Percentiles rank a stretch among this genome's conserved stretches.
Evolutionary conservation across 2,888 invertebrate species (phyloP).

Genomic region (Spodoptera littoralis): DNA sequence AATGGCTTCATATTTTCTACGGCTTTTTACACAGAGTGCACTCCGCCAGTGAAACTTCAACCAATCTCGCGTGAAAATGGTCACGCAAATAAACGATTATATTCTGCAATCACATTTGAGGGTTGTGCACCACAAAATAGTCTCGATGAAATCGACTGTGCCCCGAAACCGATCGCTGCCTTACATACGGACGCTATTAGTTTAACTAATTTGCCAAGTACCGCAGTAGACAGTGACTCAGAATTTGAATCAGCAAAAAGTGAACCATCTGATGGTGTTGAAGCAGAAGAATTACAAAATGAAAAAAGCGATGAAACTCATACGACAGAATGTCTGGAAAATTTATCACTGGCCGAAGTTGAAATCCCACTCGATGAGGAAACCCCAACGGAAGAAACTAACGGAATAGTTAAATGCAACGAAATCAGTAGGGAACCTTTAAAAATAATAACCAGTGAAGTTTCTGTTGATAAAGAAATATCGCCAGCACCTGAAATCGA

Average conservation of each 20-base stretch:
- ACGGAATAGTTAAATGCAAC: conserved; percentile 42
- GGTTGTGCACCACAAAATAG: conserved; percentile 83
- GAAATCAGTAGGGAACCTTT: conserved; percentile 61
- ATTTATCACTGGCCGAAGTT: conserved; percentile 71
- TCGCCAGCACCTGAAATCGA: conserved; percentile 74
- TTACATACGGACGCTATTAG: conserved; percentile 66
- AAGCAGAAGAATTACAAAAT: conserved; percentile 65
- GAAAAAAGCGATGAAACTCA: conserved; percentile 68
- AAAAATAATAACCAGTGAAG: conserved; percentile 77
- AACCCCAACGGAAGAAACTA: conserved; percentile 53
- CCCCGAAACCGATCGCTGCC: conserved; percentile 56
- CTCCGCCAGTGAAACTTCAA: conserved; percentile 80
- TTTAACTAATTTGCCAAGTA: conserved; percentile 63
- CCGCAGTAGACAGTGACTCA: conserved; percentile 80
- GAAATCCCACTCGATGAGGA: conserved; percentile 73
- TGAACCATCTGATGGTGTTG: conserved; percentile 77
- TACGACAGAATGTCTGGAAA: conserved; percentile 71
- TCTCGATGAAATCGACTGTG: conserved; percentile 79
- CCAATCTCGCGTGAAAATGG: conserved; percentile 83
- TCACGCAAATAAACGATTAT: conserved; percentile 78
- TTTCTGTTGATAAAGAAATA: conserved; percentile 71
- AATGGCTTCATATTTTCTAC: conserved; percentile 85
- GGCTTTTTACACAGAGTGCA: conserved; percentile 77
- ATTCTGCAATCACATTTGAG: conserved; percentile 85
- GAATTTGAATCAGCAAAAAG: conserved; percentile 86